Evolutionary conservation across 2,113 vertebrate species (phyloP), one percentile per base, ranked within the genome.

Genomic region (Cnemophilus loriae): DNA sequence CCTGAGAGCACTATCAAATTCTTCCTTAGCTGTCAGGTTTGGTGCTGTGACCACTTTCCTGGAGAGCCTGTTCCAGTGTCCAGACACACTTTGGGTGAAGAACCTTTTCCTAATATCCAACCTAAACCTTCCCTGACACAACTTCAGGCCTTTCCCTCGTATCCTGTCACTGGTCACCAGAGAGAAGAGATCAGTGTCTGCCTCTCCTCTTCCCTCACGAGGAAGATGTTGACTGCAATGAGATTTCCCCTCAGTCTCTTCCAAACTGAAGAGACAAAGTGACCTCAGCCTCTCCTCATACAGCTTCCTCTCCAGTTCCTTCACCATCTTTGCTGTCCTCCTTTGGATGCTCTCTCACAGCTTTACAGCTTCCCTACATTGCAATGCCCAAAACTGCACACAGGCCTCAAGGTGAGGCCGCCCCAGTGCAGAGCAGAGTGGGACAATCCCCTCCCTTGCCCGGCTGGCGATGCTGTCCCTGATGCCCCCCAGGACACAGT

Each of bases 361-460:
- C 37, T 77, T 44, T 22, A 28, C 6, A 19, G 44, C 46, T 12
- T 53, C 10, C 44, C 8, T 39, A 7, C 5, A 7, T 0, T 60
- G 14, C 37, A 33, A 37, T 0, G 0, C 33, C 33, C 63, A 52
- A 0, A 37, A 1, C 33, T 60, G 39, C 18, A 2, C n/a, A 1
- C 27, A 37, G 53, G 0, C 1, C 21, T 60, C 1, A 0, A 52
- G 37, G 53, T 1, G 73, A 77, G 63, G 46, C 37, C 0, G 1
- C 9, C 21, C 18, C 63, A 44, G 32, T 0, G 0, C 53, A 37
- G 56, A 23, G 53, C 84, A 77, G 33, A 33, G 33, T 0, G 0
- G 53, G 27, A 87, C 73, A 69, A 22, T 69, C 18, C 37, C 44
- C 37, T 77, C 37, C 63, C 33, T 69, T 69, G 33, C 39, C 84